Evolutionary conservation across 2,888 invertebrate species (phyloP).

Genomic region (Coleophora deauratella): DNA sequence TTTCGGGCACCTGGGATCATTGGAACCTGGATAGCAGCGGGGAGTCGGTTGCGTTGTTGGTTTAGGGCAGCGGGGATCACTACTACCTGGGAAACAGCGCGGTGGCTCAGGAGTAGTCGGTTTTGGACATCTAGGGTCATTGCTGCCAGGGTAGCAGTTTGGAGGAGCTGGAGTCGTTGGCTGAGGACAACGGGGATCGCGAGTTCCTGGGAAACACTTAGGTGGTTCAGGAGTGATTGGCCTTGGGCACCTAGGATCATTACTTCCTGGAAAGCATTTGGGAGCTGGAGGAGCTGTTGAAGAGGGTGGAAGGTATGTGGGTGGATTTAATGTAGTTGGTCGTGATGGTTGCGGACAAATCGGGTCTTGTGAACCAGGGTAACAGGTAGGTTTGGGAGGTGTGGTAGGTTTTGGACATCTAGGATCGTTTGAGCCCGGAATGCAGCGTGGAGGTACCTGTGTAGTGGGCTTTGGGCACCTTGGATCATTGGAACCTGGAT

Average conservation of each 20-base stretch:
- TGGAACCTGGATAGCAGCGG: constrained; percentile 32
- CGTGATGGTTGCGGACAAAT: constrained; percentile 23
- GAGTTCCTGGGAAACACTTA: constrained; percentile 20
- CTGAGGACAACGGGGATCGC: constrained; percentile 34
- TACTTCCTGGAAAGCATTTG: constrained; percentile 29
- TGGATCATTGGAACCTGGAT: constrained; percentile 27
- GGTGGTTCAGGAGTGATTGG: constrained; percentile 25
- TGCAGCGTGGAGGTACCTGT: constrained; percentile 20
- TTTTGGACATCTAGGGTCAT: constrained; percentile 33
- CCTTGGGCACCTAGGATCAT: constrained; percentile 21
- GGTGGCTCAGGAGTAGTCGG: constrained; percentile 24
- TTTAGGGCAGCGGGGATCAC: constrained; percentile 34
- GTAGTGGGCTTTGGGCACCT: constrained; percentile 27
- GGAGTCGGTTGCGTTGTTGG: constrained; percentile 23
- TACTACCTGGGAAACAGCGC: constrained; percentile 30
- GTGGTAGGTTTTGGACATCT: constrained; percentile 24
- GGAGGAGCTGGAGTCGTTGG: constrained; percentile 25
- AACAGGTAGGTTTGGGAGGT: constrained; percentile 19
- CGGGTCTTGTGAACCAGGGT: constrained; percentile 22
- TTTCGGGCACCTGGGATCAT: constrained; percentile 27
- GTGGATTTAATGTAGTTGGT: constrained; percentile 11
- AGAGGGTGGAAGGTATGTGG: constrained; percentile 12
- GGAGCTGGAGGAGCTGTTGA: constrained; percentile 15
- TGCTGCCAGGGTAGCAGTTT: constrained; percentile 34
- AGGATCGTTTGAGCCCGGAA: constrained; percentile 25